Conservation (phyloP, 2,888 invertebrate species). For the Sepiola atlantica region DNA sequence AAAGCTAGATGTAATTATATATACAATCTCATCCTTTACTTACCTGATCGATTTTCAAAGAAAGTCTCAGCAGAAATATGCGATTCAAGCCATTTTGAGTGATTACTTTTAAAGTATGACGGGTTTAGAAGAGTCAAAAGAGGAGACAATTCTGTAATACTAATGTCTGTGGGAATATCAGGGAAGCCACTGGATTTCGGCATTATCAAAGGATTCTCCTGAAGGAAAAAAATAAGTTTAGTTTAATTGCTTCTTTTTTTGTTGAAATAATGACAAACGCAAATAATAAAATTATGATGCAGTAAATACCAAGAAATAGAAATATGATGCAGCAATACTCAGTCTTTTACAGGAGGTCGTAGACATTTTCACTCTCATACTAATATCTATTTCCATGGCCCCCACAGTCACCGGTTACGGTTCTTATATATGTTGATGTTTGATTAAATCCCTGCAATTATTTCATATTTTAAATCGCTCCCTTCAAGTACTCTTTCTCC, state of each 20-base stretch:
- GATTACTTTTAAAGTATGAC: background rate
- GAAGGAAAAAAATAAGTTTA: background rate
- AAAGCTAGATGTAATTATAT: constrained; percentile 35
- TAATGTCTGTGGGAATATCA: constrained; percentile 13
- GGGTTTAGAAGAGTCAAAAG: constrained; percentile 38
- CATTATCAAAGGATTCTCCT: background rate
- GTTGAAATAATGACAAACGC: background rate
- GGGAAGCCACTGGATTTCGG: constrained; percentile 36
- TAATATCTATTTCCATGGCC: background rate
- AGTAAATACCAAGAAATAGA: background rate
- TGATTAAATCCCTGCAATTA: too few species aligned
- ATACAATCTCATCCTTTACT: constrained; percentile 47
- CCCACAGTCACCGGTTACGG: background rate
- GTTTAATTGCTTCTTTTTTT: background rate
- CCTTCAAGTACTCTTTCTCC: too few species aligned
- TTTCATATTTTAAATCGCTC: too few species aligned
- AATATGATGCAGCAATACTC: too few species aligned
- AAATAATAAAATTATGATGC: background rate
- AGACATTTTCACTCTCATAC: too few species aligned
- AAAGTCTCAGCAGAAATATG: constrained; percentile 57
- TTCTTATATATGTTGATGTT: too few species aligned
- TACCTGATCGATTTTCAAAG: constrained; percentile 61
- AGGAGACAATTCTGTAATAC: background rate
- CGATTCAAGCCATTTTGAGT: constrained; percentile 51
- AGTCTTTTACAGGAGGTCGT: too few species aligned